Percentiles rank a stretch among this genome's conserved stretches.
Evolutionary conservation across 2,797 vertebrate species (phyloP).

Genomic region (Hafferia zeledoni): DNA sequence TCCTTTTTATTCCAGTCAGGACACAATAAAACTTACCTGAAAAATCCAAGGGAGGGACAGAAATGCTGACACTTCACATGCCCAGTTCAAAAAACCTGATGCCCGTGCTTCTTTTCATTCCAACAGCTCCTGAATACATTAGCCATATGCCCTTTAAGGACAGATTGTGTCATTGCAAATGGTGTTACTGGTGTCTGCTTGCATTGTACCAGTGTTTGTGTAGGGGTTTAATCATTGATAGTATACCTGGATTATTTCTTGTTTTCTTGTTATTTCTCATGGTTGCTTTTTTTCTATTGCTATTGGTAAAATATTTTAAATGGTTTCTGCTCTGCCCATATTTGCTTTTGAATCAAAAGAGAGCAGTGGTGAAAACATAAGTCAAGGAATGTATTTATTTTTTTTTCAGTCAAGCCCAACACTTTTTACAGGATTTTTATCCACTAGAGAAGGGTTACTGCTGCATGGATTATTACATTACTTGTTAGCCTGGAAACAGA

Average conservation of each 20-base stretch:
- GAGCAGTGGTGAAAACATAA: constrained; percentile 1
- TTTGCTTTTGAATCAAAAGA: neutral
- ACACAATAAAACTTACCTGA: constrained; percentile 53
- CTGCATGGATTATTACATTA: constrained; percentile 15
- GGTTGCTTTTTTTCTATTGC: neutral
- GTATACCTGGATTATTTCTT: neutral
- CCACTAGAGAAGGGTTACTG: neutral
- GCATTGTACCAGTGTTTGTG: neutral
- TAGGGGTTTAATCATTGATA: neutral
- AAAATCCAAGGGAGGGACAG: constrained; percentile 40
- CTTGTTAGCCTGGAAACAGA: constrained; percentile 14
- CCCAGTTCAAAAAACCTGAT: constrained; percentile 64
- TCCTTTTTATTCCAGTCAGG: constrained; percentile 60
- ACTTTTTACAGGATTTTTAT: constrained; percentile 25
- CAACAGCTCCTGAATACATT: constrained; percentile 46
- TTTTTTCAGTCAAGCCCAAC: constrained; percentile 22
- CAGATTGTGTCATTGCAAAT: constrained; percentile 27
- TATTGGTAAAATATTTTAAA: neutral
- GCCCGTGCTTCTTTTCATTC: constrained; percentile 56
- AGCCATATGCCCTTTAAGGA: constrained; percentile 55
- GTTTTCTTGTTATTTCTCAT: neutral
- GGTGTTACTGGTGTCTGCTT: neutral
- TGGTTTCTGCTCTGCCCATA: neutral
- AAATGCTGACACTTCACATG: constrained; percentile 72
- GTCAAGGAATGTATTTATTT: neutral